Conservation (phyloP, 1,140 invertebrate species). For the Macrocentrus cingulum region DNA sequence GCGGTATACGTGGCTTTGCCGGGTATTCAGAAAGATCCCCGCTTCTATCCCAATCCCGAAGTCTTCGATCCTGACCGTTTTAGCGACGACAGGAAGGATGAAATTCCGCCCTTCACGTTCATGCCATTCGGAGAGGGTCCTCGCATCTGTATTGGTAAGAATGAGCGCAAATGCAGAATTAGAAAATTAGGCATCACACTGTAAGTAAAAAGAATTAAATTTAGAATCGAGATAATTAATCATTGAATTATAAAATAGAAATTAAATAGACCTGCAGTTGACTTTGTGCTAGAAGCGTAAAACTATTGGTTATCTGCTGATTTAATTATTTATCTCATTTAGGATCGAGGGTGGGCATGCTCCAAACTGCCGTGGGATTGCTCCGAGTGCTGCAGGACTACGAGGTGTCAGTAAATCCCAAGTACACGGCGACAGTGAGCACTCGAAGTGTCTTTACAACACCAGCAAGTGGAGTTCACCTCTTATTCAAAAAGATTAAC, state of each 20-base stretch:
- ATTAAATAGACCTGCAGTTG: too few species aligned
- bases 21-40: conserved; percentile 22
- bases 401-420: conserved; percentile 48
- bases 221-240: too few species aligned
- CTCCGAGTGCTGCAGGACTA: conserved; percentile 54
- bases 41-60: conserved; percentile 12
- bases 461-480: conserved; percentile 8
- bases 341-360: conserved; percentile 65
- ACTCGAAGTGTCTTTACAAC: conserved; percentile 3
- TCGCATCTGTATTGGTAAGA: conserved; percentile 41
- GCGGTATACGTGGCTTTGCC: conserved; percentile 42
- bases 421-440: conserved; percentile 26
- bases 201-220: too few species aligned
- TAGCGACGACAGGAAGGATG: conserved; percentile 40
- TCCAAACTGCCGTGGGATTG: conserved; percentile 66
- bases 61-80: conserved; percentile 53
- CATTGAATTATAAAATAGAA: too few species aligned
- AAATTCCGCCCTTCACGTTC: conserved; percentile 32
- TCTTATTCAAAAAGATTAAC: conserved; percentile 1
- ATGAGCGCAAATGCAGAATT: background rate
- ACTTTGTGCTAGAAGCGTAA: too few species aligned
- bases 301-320: background rate
- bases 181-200: too few species aligned
- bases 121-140: conserved; percentile 46
- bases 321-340: conserved; percentile 7